Conservation (phyloP, 2,888 invertebrate species). For the Zaprionus bogoriensis region DNA sequence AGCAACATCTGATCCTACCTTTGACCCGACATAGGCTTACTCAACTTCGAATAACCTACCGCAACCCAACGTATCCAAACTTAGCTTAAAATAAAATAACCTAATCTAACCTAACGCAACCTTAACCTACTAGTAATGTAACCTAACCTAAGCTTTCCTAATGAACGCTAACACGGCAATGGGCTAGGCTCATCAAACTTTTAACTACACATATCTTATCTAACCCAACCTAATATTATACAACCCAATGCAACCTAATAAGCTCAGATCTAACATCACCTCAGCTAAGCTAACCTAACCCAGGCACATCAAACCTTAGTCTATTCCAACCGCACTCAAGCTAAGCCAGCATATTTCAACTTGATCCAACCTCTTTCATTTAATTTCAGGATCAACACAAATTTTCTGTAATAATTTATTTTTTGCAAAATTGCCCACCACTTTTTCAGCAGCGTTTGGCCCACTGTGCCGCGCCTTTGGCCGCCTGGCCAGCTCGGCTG, state of each 20-base stretch:
- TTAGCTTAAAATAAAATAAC: neutral
- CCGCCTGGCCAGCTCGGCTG: constrained; percentile 31
- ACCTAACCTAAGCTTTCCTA: neutral
- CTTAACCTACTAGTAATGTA: neutral
- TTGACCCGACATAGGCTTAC: neutral
- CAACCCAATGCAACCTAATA: neutral
- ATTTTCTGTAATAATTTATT: neutral
- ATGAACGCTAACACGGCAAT: neutral
- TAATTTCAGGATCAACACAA: neutral
- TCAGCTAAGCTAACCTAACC: neutral
- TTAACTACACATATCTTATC: neutral
- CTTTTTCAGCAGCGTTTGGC: neutral
- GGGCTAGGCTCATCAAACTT: too few species aligned
- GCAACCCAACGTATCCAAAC: neutral
- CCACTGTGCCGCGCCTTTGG: constrained; percentile 36
- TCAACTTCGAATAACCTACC: neutral
- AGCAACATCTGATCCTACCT: neutral
- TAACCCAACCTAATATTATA: neutral
- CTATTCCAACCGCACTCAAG: too few species aligned
- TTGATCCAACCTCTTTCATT: too few species aligned
- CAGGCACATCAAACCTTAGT: neutral
- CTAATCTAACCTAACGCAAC: neutral
- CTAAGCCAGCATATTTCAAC: too few species aligned
- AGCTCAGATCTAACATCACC: neutral
- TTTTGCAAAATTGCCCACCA: neutral